Percentiles rank a stretch among this genome's conserved stretches.
Evolutionary conservation across 2,113 vertebrate species (phyloP).

Genomic region (Hemicordylus capensis): DNA sequence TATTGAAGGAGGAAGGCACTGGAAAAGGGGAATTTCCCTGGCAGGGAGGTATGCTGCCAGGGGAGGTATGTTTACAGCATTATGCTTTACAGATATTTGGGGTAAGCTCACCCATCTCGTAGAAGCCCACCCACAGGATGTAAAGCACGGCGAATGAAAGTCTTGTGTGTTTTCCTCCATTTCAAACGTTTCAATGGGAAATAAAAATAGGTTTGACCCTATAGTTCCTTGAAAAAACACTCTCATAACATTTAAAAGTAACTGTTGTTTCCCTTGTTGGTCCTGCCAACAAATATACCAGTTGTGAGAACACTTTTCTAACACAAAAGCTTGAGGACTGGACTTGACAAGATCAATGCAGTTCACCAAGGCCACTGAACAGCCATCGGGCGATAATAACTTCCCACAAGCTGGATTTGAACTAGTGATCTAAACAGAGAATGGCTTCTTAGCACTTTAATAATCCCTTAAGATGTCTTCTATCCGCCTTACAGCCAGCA

Average conservation of each 20-base stretch:
- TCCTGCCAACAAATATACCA: not conserved
- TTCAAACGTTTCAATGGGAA: not conserved
- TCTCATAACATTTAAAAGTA: not conserved
- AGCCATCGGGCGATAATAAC: conserved; percentile 22
- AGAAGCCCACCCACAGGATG: not conserved
- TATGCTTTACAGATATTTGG: not conserved
- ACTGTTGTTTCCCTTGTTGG: not conserved
- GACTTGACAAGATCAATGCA: not conserved
- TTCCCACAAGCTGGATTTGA: conserved; percentile 20
- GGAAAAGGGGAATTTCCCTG: not conserved
- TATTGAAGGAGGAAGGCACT: not conserved
- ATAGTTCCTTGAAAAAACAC: not conserved
- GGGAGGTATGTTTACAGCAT: no score
- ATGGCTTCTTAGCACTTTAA: conserved; percentile 13
- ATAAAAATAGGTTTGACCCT: not conserved
- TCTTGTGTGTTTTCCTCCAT: not conserved
- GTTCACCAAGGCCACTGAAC: conserved; percentile 2
- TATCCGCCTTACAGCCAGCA: not conserved
- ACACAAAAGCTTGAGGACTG: not conserved
- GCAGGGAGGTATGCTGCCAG: no score
- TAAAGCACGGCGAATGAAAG: not conserved
- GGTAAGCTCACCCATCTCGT: not conserved
- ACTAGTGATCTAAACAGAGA: conserved; percentile 4
- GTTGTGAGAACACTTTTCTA: not conserved
- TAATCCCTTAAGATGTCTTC: conserved; percentile 20